Percentiles rank a stretch among this genome's conserved stretches.
Conservation (phyloP, 2,113 vertebrate species). For the Chaetops frenatus region DNA sequence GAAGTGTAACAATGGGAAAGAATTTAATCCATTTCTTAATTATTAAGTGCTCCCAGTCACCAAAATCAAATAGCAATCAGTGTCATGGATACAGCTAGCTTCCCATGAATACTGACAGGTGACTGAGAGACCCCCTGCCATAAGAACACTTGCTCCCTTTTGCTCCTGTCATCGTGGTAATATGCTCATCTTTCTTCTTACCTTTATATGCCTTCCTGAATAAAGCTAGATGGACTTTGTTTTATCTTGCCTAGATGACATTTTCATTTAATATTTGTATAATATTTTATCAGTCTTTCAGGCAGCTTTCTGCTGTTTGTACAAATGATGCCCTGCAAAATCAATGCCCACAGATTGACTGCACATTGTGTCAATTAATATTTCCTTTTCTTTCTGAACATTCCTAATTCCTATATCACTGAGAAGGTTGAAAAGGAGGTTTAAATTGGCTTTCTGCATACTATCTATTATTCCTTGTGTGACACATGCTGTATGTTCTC, state of each 20-base stretch:
- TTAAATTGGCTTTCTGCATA: not conserved
- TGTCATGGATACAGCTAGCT: not conserved
- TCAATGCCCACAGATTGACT: not conserved
- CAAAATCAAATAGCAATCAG: not conserved
- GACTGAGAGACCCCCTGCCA: not conserved
- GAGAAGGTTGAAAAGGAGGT: not conserved
- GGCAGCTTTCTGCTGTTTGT: not conserved
- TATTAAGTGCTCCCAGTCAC: not conserved
- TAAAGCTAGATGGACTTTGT: not conserved
- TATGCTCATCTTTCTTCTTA: not conserved
- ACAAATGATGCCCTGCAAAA: not conserved
- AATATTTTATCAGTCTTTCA: not conserved
- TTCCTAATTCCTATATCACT: not conserved
- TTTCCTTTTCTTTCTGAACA: not conserved
- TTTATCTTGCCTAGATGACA: not conserved
- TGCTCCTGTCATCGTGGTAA: not conserved
- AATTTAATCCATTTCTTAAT: not conserved
- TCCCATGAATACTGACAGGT: not conserved
- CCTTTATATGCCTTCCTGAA: not conserved
- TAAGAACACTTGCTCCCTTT: not conserved
- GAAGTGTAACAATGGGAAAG: not conserved
- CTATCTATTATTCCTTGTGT: not conserved
- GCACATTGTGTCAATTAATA: not conserved
- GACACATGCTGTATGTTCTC: not conserved
- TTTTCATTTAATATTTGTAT: not conserved